Evolutionary conservation across 2,797 vertebrate species (phyloP).

Genomic region (Delichon dasypus): DNA sequence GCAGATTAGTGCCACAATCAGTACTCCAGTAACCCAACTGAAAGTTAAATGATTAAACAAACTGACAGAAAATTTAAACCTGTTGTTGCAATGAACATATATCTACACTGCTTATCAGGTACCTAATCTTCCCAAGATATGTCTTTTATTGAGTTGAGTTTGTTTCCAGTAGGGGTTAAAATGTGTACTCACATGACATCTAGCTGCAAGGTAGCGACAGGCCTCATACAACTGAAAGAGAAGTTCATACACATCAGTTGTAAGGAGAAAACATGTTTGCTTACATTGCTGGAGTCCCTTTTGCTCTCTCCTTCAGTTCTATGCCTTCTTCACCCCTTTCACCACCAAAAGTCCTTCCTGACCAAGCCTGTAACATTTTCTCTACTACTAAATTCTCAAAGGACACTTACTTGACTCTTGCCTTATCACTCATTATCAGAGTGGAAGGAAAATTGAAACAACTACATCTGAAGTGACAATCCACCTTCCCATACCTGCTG

Average conservation of each 20-base stretch:
- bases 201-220: conserved; percentile 97
- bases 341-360: not conserved
- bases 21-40: not conserved
- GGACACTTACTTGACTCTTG: not conserved
- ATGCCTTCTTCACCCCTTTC: not conserved
- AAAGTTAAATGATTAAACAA: not conserved
- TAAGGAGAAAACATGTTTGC: not conserved
- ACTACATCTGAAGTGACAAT: not conserved
- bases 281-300: not conserved
- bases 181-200: conserved; percentile 91
- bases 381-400: not conserved
- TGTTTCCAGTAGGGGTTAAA: not conserved
- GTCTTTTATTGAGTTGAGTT: not conserved
- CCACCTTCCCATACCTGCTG: not conserved
- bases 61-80: not conserved
- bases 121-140: not conserved
- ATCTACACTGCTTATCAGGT: not conserved
- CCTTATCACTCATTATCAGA: not conserved
- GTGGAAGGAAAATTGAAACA: not conserved
- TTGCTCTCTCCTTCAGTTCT: not conserved
- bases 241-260: not conserved
- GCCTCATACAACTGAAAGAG: conserved; percentile 88
- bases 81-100: not conserved
- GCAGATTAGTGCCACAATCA: not conserved
- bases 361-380: not conserved